Percentiles rank a stretch among this genome's conserved stretches.
These are phyloP conservation scores for Lophius piscatorius DNA, from an alignment of 2,113 vertebrate genomes.

Conservation along the genomic window DNA sequence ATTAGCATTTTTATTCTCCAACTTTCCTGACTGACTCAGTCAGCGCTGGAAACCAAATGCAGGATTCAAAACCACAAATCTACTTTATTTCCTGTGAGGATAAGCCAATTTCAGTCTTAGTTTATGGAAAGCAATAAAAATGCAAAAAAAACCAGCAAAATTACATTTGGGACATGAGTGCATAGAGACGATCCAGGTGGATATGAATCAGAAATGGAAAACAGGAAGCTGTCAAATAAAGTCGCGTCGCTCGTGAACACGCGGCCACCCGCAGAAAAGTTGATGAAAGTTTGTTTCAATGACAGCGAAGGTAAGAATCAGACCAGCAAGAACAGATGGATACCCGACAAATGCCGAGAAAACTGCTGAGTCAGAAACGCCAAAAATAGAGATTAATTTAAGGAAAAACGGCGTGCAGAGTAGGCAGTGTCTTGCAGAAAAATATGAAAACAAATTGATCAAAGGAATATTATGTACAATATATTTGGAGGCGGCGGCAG, in stretches of 20 bases:
- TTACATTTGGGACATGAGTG: not conserved
- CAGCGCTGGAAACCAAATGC: conserved; percentile 9
- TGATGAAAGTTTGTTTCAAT: not conserved
- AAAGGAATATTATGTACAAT: not conserved
- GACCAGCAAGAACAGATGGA: too few relatives aligned
- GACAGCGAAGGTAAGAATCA: too few relatives aligned
- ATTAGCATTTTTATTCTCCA: too few relatives aligned
- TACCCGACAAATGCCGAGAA: not conserved
- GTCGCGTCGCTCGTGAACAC: not conserved
- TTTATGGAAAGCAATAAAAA: not conserved
- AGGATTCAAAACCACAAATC: not conserved
- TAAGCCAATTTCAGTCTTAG: not conserved
- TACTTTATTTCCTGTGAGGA: not conserved
- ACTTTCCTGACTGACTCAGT: too few relatives aligned
- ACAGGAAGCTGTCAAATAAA: conserved; percentile 16
- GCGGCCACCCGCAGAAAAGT: conserved; percentile 8
- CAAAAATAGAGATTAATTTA: conserved; percentile 28
- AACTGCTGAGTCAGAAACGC: not conserved
- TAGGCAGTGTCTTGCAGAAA: conserved; percentile 14
- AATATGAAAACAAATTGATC: conserved; percentile 19
- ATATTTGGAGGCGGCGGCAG: conserved; percentile 15
- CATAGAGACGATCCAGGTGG: not conserved
- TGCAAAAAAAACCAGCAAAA: not conserved
- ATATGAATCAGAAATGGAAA: conserved; percentile 2
- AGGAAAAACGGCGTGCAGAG: conserved; percentile 22